Percentiles rank a stretch among this genome's conserved stretches.
phyloP scores from a whole-genome alignment of 2,888 invertebrate species.

The Hydrotaea diabolus region DNA sequence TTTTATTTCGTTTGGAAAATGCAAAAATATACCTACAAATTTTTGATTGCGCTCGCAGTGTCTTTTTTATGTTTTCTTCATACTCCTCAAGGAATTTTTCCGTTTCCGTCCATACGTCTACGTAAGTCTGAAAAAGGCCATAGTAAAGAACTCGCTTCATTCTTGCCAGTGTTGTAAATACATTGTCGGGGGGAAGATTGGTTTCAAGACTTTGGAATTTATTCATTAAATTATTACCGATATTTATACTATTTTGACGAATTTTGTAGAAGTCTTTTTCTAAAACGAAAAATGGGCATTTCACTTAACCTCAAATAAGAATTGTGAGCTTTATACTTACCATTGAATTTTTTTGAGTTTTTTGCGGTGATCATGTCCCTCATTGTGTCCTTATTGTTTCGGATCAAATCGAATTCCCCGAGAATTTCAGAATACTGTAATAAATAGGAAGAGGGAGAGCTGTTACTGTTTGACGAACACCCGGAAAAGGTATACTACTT shows the following conservation, averaged over 20 bases:
- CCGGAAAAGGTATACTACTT: too few relatives aligned
- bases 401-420: conserved; percentile 39
- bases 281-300: conserved; percentile 18
- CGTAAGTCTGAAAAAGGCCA: conserved; percentile 57
- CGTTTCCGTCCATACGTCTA: conserved; percentile 52
- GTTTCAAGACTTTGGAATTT: conserved; percentile 60
- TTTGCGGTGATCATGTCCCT: conserved; percentile 52
- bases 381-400: conserved; percentile 54
- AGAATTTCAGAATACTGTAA: conserved; percentile 56
- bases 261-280: conserved; percentile 59
- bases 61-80: conserved; percentile 52
- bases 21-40: conserved; percentile 53
- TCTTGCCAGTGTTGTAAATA: conserved; percentile 54
- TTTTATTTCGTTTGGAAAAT: neutral
- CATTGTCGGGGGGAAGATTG: conserved; percentile 40
- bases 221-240: conserved; percentile 53
- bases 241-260: conserved; percentile 51
- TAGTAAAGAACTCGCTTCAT: conserved; percentile 62
- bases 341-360: conserved; percentile 57
- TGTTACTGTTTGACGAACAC: too few relatives aligned
- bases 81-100: conserved; percentile 60
- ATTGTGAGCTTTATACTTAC: conserved; percentile 27
- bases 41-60: conserved; percentile 54
- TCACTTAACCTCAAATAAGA: neutral
- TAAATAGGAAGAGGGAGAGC: too few relatives aligned